Percentiles rank a stretch among this genome's conserved stretches.
These are phyloP conservation scores for Gallinago nigripennis DNA, from an alignment of 2,797 vertebrate species.

Conservation along the genomic window DNA sequence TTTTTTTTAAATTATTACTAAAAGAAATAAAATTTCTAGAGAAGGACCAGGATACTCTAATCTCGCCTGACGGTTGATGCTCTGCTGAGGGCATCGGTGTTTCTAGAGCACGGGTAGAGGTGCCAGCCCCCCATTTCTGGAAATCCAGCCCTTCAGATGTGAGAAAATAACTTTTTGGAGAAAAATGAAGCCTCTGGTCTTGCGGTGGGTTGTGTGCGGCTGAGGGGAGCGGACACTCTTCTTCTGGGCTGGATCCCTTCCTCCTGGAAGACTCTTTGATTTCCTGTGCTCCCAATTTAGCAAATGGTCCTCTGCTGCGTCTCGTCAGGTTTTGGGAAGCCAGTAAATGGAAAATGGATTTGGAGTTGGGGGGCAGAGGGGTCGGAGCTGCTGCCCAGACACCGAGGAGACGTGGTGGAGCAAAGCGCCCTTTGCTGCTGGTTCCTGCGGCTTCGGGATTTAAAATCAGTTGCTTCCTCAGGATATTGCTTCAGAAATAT, in stretches of 20 bases:
- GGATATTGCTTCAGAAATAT: not conserved
- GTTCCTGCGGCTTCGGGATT: not conserved
- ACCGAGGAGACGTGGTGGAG: rapidly evolving
- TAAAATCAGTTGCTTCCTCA: not conserved
- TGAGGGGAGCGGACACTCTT: rapidly evolving
- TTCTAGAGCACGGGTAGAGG: not conserved
- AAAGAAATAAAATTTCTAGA: not conserved
- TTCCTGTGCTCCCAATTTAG: not conserved
- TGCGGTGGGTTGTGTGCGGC: rapidly evolving
- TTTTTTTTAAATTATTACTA: not conserved
- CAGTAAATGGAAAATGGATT: not conserved
- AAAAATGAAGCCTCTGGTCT: not conserved
- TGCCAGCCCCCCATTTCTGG: not conserved
- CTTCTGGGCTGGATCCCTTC: not conserved
- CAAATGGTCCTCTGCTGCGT: not conserved
- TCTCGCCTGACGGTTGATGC: not conserved
- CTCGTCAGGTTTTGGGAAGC: not conserved
- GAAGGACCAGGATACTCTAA: not conserved
- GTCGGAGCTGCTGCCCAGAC: not conserved
- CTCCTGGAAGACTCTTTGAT: not conserved
- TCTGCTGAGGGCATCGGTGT: not conserved
- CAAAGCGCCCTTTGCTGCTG: not conserved
- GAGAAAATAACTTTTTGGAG: not conserved
- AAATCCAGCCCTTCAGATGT: not conserved
- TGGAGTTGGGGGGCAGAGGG: not conserved